Evolutionary conservation across 2,797 vertebrate species (phyloP).

Genomic region (Ctenosaura bakeri): DNA sequence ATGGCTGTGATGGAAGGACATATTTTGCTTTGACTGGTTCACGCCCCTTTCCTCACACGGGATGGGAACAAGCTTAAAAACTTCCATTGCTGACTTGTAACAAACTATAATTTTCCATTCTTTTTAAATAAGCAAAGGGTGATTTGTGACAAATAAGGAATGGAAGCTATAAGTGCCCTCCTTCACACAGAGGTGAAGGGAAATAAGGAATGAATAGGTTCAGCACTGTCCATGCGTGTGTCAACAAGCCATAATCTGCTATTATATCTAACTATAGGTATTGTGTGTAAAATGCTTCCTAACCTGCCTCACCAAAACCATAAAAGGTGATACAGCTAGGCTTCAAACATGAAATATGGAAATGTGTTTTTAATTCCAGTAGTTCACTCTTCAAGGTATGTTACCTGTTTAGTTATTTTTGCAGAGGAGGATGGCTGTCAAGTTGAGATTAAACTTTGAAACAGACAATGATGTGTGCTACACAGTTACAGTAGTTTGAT

Average conservation of each 20-base stretch:
- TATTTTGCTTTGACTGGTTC: neutral
- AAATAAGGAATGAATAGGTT: neutral
- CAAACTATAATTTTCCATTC: neutral
- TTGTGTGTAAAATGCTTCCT: neutral
- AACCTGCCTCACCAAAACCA: neutral
- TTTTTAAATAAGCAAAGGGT: neutral
- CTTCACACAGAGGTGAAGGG: neutral
- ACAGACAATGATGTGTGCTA: neutral
- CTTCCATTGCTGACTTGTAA: conserved; percentile 5
- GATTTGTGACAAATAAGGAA: neutral
- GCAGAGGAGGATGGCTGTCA: neutral
- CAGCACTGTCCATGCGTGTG: neutral
- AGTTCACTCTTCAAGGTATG: neutral
- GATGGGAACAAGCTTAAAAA: neutral
- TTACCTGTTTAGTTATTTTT: neutral
- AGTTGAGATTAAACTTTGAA: neutral
- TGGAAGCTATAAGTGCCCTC: neutral
- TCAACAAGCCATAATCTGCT: neutral
- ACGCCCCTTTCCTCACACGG: neutral
- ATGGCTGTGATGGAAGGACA: neutral
- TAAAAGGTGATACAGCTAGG: neutral
- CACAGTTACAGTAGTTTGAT: no score
- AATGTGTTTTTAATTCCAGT: neutral
- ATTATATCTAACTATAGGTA: neutral
- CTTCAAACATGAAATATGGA: neutral